Conservation (phyloP, 2,113 vertebrate species). For the Syrmaticus mikado region DNA sequence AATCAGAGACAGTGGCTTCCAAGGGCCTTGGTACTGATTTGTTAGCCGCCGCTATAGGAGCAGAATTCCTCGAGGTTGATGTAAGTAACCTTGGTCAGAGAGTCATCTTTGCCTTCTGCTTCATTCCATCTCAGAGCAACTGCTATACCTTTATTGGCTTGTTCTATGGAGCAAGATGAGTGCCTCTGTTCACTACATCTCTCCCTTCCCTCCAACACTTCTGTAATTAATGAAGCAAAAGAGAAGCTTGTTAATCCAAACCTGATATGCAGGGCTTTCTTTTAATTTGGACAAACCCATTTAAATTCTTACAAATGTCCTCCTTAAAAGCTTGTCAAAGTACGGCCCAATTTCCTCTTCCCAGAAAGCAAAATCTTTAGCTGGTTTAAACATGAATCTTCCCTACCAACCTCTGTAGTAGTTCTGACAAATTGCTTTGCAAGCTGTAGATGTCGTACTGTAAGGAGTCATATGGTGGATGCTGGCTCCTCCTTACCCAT, state of each 20-base stretch:
- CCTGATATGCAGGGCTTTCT: rapidly evolving
- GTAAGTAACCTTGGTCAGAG: background rate
- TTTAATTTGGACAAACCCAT: background rate
- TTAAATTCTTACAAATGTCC: background rate
- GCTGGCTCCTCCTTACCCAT: background rate
- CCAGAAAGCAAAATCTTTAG: background rate
- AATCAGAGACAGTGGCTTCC: background rate
- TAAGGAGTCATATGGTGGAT: no score
- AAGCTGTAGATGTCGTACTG: rapidly evolving
- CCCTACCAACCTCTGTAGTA: background rate
- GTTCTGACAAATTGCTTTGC: background rate
- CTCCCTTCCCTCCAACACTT: background rate
- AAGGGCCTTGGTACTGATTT: background rate
- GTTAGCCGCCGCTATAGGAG: background rate
- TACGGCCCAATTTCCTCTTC: background rate
- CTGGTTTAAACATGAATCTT: background rate
- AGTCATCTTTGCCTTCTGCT: background rate
- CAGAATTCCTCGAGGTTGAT: background rate
- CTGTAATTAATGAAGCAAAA: background rate
- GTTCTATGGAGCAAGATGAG: background rate
- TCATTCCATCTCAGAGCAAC: constrained; percentile 18
- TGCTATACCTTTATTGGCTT: background rate
- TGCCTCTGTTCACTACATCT: background rate
- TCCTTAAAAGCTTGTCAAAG: background rate
- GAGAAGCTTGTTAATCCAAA: rapidly evolving